Evolutionary conservation across 1,140 invertebrate genomes (phyloP).

Genomic region (Tyrophagus putrescentiae): DNA sequence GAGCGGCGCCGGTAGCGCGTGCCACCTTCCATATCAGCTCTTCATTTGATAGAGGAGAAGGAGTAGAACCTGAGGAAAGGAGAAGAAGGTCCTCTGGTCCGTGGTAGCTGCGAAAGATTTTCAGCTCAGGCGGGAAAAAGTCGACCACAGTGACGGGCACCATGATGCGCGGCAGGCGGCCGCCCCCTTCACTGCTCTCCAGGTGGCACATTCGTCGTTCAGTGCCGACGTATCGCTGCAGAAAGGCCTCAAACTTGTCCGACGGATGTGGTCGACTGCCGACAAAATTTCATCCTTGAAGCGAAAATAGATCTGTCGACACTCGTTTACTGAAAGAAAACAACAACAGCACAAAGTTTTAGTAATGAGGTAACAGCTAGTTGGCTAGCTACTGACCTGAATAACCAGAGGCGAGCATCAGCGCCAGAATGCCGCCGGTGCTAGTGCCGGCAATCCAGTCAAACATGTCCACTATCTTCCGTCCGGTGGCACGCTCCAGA

Average conservation of each 20-base stretch:
- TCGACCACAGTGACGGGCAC: slow-evolving; percentile 80
- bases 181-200: not conserved
- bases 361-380: too few species aligned
- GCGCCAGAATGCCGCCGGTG: slow-evolving; percentile 63
- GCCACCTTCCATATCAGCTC: slow-evolving; percentile 62
- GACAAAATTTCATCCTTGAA: slow-evolving; percentile 77
- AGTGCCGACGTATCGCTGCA: slow-evolving; percentile 72
- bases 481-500: slow-evolving; percentile 50
- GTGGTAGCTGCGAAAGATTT: slow-evolving; percentile 83
- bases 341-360: too few species aligned
- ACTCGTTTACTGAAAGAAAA: slow-evolving; percentile 37
- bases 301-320: slow-evolving; percentile 68
- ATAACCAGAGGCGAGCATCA: not conserved
- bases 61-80: slow-evolving; percentile 20
- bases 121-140: slow-evolving; percentile 76
- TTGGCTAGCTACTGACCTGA: too few species aligned
- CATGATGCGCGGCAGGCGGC: slow-evolving; percentile 47
- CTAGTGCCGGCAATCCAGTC: slow-evolving; percentile 96
- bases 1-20: slow-evolving; percentile 80
- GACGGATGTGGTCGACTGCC: slow-evolving; percentile 66
- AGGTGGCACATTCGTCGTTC: slow-evolving; percentile 41
- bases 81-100: slow-evolving; percentile 49
- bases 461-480: slow-evolving; percentile 63
- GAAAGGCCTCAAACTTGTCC: slow-evolving; percentile 66
- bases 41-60: not conserved